Evolutionary conservation across 2,888 invertebrate species (phyloP), one percentile per base, ranked within the genome.

Genomic region (Muscina levida): DNA sequence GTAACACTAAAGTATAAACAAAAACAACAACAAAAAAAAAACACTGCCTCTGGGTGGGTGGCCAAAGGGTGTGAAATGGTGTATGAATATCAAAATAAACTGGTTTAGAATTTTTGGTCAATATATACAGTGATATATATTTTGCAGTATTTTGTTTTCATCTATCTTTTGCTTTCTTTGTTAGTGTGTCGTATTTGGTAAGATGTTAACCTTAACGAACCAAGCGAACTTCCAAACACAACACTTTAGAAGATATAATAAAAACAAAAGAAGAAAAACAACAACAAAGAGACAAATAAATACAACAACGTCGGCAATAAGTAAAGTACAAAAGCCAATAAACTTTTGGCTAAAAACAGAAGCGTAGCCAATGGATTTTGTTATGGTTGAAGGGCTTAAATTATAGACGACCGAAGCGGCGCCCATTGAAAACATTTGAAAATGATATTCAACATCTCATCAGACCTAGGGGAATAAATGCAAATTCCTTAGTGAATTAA

Each of bases 71-170:
- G 31, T 31, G 31, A 8, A 31, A 31, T 3, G 31, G 31, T 11
- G 24, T 24, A 53, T 53, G 53, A 53, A 22, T 22, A 22, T 11
- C 24, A 22, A 22, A 48, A 53, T 22, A 22, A 53, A 53, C 53
- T 24, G 53, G 53, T 53, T 53, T 22, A 53, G 53, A 53, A 53
- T 53, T 53, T 53, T 53, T 48, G 48, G 48, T 19, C 48, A 48
- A 48, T n/a, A 19, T 48, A 13, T 3, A 10, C 19, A 15, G 22
- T 19, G 31, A 31, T 31, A 31, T 8, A 31, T n/a, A 31, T 51
- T 51, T 53, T 53, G 6, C 24, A 22, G 19, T 48, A 22, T 53
- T 53, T 53, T 13, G 2, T 53, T 22, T 53, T 24, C 6, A 10
- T 53, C 6, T 53, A 1, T 53, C 17, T 46, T 44, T 44, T 44